Conservation (phyloP, 2,888 invertebrate species). For the Philereme transversata region DNA sequence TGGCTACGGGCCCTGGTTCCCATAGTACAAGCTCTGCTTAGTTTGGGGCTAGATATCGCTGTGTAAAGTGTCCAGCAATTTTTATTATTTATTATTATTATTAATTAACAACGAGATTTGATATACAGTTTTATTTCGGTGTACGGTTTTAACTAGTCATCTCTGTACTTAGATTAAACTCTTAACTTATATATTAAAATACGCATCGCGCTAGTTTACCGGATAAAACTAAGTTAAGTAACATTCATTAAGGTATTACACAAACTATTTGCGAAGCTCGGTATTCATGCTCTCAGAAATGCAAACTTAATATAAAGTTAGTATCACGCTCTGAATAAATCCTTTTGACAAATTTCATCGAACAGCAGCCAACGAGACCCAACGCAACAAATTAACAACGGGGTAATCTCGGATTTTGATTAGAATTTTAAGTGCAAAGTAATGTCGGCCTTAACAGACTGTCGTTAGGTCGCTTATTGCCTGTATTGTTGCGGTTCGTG, state of each 20-base stretch:
- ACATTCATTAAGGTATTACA: conserved; percentile 22
- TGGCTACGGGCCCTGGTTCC: too few species aligned
- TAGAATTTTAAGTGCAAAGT: conserved; percentile 18
- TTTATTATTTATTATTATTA: too few species aligned
- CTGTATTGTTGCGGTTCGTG: conserved; percentile 4
- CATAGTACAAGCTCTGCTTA: too few species aligned
- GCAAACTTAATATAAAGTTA: conserved; percentile 30
- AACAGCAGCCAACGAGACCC: conserved; percentile 24
- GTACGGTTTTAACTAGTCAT: too few species aligned
- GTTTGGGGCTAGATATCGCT: too few species aligned
- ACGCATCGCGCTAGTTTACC: conserved; percentile 2
- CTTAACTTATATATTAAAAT: too few species aligned
- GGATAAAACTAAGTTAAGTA: conserved; percentile 9
- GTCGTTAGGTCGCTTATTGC: conserved; percentile 26
- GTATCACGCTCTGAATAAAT: conserved; percentile 32
- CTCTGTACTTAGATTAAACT: too few species aligned
- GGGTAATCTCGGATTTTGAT: conserved; percentile 34
- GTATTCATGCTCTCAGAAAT: conserved; percentile 23
- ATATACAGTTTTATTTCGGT: too few species aligned
- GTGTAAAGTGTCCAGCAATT: too few species aligned
- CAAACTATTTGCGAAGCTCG: conserved; percentile 28
- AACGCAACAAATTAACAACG: conserved; percentile 35
- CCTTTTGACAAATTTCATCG: conserved; percentile 38
- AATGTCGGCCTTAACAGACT: conserved; percentile 22
- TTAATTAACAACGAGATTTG: too few species aligned